Percentiles rank a stretch among this genome's conserved stretches.
These are phyloP conservation scores for Jaculus jaculus DNA, from an alignment of 2,113 vertebrate species.

Conservation along the genomic window DNA sequence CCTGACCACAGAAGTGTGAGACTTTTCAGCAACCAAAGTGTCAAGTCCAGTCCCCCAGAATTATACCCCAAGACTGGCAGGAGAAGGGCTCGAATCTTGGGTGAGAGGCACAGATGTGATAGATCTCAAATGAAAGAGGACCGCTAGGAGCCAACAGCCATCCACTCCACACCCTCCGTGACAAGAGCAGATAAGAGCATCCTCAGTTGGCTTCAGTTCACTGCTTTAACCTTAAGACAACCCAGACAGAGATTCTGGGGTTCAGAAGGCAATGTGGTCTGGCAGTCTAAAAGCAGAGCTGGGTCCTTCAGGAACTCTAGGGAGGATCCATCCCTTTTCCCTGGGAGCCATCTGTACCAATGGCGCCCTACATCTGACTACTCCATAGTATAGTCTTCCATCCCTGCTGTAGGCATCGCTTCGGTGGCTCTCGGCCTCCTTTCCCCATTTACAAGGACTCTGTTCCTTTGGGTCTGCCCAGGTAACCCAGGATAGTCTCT, in stretches of 20 bases:
- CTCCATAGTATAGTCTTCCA: rapidly evolving
- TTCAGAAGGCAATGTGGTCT: rapidly evolving
- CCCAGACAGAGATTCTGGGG: rapidly evolving
- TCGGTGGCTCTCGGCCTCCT: too few species aligned
- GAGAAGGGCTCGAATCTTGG: too few species aligned
- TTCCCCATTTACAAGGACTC: neutral
- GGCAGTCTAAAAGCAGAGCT: neutral
- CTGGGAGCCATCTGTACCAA: rapidly evolving
- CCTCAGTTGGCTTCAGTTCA: rapidly evolving
- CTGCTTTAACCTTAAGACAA: neutral
- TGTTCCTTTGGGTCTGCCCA: neutral
- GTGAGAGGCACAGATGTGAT: rapidly evolving
- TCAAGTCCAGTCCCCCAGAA: neutral
- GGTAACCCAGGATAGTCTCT: rapidly evolving
- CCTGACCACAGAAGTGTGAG: neutral
- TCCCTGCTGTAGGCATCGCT: rapidly evolving
- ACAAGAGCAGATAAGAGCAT: rapidly evolving
- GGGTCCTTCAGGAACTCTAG: neutral
- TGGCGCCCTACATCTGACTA: neutral
- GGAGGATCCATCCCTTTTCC: neutral
- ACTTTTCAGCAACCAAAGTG: neutral
- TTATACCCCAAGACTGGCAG: neutral
- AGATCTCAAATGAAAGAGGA: neutral
- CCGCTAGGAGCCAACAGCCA: rapidly evolving
- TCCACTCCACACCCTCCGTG: neutral